Evolutionary conservation across 2,113 vertebrate species (phyloP).

Genomic region (Prionailurus bengalensis): DNA sequence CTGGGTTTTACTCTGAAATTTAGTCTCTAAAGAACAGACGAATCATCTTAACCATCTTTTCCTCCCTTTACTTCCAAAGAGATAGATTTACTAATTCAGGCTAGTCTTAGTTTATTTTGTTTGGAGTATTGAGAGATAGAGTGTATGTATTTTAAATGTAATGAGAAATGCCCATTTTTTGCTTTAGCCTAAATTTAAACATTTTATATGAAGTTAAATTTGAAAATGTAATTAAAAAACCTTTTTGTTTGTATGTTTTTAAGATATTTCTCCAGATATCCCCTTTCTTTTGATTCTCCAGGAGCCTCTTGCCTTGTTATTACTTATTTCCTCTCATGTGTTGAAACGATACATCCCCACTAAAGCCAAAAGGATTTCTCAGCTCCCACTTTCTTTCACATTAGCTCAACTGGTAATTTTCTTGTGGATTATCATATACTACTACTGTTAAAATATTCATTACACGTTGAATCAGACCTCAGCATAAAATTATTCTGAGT

Average conservation of each 20-base stretch:
- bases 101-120: background rate
- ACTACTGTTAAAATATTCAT: slow-evolving; percentile 42
- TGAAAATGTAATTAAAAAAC: background rate
- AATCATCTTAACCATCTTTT: background rate
- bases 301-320: background rate
- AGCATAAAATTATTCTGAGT: slow-evolving; percentile 6
- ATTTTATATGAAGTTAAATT: slow-evolving; percentile 41
- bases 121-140: background rate
- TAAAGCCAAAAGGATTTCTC: background rate
- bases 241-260: background rate
- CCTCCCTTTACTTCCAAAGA: background rate
- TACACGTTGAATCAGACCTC: slow-evolving; percentile 31
- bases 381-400: background rate
- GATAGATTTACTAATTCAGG: background rate
- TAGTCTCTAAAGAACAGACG: background rate
- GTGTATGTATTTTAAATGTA: background rate
- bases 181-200: background rate
- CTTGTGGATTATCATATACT: background rate
- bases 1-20: background rate
- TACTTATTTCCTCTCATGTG: background rate
- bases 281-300: background rate
- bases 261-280: background rate
- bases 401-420: slow-evolving; percentile 11
- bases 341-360: background rate
- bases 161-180: background rate